phyloP scores from a whole-genome alignment of 2,888 invertebrate genomes.

The Ischnura elegans region DNA sequence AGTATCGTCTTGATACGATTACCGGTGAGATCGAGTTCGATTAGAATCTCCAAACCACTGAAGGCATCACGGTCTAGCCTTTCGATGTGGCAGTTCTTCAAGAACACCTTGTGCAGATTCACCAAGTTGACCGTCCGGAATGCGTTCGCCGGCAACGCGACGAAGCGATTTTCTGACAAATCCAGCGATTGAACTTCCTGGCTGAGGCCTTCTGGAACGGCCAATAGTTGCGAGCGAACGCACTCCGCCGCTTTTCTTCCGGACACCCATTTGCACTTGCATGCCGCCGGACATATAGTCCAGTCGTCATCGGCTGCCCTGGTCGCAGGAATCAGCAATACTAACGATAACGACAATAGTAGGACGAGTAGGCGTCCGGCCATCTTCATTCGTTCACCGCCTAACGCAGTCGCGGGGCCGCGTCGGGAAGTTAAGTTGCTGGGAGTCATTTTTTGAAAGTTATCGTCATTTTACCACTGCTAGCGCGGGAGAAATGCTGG shows the following conservation, averaged over 20 bases:
- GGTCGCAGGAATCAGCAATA: neutral
- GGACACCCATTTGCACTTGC: constrained; percentile 75
- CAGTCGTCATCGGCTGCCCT: constrained; percentile 70
- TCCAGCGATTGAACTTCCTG: constrained; percentile 83
- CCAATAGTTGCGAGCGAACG: constrained; percentile 73
- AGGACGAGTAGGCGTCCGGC: constrained; percentile 2
- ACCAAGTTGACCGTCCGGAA: constrained; percentile 86
- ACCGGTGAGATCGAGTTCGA: constrained; percentile 89
- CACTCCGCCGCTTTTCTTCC: constrained; percentile 76
- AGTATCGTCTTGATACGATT: constrained; percentile 85
- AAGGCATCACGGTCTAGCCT: constrained; percentile 88
- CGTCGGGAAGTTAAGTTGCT: neutral
- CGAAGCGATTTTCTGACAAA: constrained; percentile 85
- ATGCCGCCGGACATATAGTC: constrained; percentile 73
- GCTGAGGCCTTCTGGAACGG: constrained; percentile 75
- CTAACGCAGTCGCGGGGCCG: neutral
- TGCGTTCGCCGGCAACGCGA: constrained; percentile 83
- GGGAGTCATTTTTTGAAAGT: constrained; percentile 12
- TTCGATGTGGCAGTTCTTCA: constrained; percentile 87
- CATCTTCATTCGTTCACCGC: constrained; percentile 25
- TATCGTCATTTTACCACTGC: constrained; percentile 51
- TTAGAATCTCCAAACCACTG: constrained; percentile 86
- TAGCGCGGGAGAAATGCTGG: neutral
- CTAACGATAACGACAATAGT: neutral
- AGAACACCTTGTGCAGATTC: constrained; percentile 89